These are phyloP conservation scores for Trididemnum miniatum DNA, from an alignment of 23 tunicate species.

Conservation along the genomic window DNA sequence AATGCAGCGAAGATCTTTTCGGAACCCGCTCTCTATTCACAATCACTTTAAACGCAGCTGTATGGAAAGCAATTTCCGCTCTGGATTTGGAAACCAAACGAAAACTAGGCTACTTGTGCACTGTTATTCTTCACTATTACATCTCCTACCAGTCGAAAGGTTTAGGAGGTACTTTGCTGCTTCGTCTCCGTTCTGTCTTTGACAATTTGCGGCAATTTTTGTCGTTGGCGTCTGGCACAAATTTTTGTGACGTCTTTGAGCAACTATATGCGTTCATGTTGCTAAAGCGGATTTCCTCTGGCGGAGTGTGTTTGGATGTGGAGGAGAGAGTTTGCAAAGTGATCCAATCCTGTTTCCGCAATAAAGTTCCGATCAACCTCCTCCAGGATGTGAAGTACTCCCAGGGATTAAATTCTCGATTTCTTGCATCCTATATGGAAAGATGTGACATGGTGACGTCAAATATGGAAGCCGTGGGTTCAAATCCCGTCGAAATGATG, in stretches of 20 bases:
- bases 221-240: conserved; percentile 23
- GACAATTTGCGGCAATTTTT: conserved; percentile 33
- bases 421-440: conserved; percentile 30
- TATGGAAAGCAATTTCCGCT: conserved; percentile 28
- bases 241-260: conserved; percentile 68
- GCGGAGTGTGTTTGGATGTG: conserved; percentile 16
- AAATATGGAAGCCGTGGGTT: not conserved
- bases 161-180: not conserved
- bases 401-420: conserved; percentile 8
- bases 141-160: not conserved
- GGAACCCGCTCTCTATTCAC: conserved; percentile 27
- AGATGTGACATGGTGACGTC: conserved; percentile 5
- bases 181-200: not conserved
- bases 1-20: conserved; percentile 32
- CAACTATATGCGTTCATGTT: conserved; percentile 38
- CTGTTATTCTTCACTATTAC: not conserved
- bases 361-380: conserved; percentile 47
- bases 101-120: conserved; percentile 27
- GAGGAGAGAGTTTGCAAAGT: conserved; percentile 31
- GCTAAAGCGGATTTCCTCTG: not conserved
- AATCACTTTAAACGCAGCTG: conserved; percentile 9
- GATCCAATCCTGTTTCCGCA: conserved; percentile 60
- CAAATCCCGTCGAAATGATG: not conserved
- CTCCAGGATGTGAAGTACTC: conserved; percentile 67
- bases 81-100: not conserved